Percentiles rank a stretch among this genome's conserved stretches.
These are phyloP conservation scores for Dimorphilus gyrociliatus DNA, from an alignment of 2,888 invertebrate genomes.

Conservation along the genomic window DNA sequence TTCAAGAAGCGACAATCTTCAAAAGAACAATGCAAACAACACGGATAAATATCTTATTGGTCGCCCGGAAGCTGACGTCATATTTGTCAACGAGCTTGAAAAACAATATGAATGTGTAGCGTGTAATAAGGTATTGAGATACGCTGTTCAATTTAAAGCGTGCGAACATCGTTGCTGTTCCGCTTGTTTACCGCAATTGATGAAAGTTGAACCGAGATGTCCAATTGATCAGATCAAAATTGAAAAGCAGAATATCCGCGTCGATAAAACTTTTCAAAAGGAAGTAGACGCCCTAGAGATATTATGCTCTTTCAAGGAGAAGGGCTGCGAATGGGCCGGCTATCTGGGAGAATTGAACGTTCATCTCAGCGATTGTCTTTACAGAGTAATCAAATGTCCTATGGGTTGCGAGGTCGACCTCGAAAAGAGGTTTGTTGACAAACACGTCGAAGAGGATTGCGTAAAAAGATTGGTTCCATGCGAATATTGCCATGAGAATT, in stretches of 20 bases:
- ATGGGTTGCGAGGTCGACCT: constrained; percentile 16
- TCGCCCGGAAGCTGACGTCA: constrained; percentile 14
- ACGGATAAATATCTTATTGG: no score
- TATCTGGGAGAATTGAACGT: constrained; percentile 19
- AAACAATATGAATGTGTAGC: constrained; percentile 23
- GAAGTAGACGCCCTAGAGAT: constrained; percentile 27
- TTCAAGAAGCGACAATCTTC: no score
- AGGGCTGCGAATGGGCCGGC: constrained; percentile 33
- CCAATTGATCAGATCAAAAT: constrained; percentile 15
- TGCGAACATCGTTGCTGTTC: constrained; percentile 28
- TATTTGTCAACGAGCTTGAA: constrained; percentile 15
- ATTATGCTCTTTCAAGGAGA: constrained; percentile 22
- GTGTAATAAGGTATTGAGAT: constrained; percentile 17
- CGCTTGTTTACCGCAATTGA: constrained; percentile 20
- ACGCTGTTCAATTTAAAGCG: constrained; percentile 25
- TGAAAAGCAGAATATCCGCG: constrained; percentile 13
- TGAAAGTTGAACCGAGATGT: constrained; percentile 15
- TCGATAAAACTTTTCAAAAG: constrained; percentile 20
- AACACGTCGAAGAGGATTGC: constrained; percentile 19
- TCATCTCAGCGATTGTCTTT: constrained; percentile 18
- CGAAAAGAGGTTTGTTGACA: constrained; percentile 13
- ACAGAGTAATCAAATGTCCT: constrained; percentile 14
- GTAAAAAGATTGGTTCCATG: constrained; percentile 16
- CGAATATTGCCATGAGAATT: constrained; percentile 15
- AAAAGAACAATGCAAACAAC: no score